Base-by-base conservation (phyloP, 2,797 vertebrate genomes). In the Helicolenus hilgendorfi region DNA sequence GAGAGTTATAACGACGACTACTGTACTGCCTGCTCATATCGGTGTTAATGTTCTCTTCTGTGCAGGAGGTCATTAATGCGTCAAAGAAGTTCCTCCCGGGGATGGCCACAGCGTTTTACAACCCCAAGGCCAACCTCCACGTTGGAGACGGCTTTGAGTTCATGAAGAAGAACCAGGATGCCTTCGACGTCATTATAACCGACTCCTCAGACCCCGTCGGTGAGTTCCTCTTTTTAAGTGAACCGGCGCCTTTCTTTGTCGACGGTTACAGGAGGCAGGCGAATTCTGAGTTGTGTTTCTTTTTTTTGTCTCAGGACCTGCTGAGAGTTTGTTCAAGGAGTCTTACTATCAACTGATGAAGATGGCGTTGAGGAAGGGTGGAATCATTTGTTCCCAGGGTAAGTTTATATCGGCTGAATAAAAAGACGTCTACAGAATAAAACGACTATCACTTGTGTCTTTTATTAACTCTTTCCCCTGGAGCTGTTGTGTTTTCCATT, bases 141-240 rank as follows among this genome's bases (percentile, higher is more conserved):
- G 98, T 99, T 5, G 98, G 99, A 2, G 99, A 99, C 1, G 99
- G 99, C 36, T 99, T 99, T 94, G 99, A 99, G 89, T 99, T 99
- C 93, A 99, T 99, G 99, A 99, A 99, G 85, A 98, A 98, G 94
- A 99, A 99, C 95, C 98, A 99, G 95, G 98, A 99, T 74, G 99
- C 98, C 41, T 99, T 99, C 8, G 99, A 99, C 31, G 92, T 99
- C 64, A 99, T 99, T 91, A 99, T 99, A 94, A 99, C 99, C 0
- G 99, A 99, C 92, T 99, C 99, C 0, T 99, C 99, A 7, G 99
- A 99, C 96, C 99, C 99, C 80, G 98, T 99, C 79, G 99, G 99
- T 99, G 86, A 97, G 98, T 77, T 13, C 4, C 24, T 2, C 29
- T 13, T 45, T 60, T 20, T 11, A 2, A 36, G 2, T 27, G 7